A percentile compares a stretch with the other conserved stretches of the same genome.
phyloP scores from a whole-genome alignment of 1,140 invertebrate species.

The Saccostrea glomerata region DNA sequence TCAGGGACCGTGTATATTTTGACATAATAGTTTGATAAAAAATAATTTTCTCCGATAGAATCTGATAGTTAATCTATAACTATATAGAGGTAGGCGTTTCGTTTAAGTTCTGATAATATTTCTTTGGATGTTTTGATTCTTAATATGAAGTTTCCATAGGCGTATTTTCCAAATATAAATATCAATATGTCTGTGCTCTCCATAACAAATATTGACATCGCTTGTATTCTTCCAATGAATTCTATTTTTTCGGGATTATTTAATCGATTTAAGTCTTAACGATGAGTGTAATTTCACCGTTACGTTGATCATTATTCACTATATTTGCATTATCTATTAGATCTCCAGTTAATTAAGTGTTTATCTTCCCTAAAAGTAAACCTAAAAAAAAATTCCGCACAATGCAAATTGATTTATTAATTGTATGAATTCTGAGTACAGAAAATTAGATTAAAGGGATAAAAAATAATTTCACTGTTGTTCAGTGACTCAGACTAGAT shows the following conservation, averaged over 20 bases:
- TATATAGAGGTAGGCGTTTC: neutral
- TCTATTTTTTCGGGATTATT: neutral
- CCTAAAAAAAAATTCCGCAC: neutral
- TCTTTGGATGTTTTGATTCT: neutral
- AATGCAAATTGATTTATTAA: neutral
- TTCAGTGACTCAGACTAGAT: neutral
- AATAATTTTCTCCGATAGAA: too few relatives aligned
- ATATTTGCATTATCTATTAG: neutral
- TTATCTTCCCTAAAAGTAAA: neutral
- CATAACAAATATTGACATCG: neutral
- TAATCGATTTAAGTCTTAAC: neutral
- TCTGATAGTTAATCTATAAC: too few relatives aligned
- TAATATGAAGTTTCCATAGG: neutral
- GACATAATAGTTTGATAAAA: too few relatives aligned
- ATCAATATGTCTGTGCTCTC: neutral
- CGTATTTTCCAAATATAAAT: neutral
- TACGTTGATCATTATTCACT: neutral
- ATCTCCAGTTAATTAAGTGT: constrained; percentile 7
- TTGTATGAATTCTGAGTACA: neutral
- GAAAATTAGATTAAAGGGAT: neutral
- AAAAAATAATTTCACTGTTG: neutral
- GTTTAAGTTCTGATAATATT: neutral
- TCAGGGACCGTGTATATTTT: too few relatives aligned
- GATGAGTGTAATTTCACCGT: neutral
- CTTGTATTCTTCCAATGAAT: neutral